Conservation (phyloP, 2,113 vertebrate species). For the Brachionichthys hirsutus region DNA sequence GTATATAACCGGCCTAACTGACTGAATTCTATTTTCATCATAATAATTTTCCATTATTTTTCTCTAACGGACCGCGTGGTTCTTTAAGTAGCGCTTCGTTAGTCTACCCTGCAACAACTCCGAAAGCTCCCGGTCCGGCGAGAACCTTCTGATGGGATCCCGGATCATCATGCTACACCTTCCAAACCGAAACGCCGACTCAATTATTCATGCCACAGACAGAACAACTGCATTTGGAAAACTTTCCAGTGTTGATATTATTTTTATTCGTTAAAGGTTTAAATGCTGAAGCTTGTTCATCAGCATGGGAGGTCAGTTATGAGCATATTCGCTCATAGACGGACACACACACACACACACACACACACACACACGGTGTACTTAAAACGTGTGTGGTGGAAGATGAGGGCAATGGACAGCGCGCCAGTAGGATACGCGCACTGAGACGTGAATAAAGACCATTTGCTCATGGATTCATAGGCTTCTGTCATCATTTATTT, state of each 20-base stretch:
- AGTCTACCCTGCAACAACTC: constrained; percentile 42
- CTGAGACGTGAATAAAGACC: constrained; percentile 75
- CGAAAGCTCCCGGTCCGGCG: constrained; percentile 42
- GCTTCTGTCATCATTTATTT: constrained; percentile 74
- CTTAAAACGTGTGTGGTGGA: constrained; percentile 50
- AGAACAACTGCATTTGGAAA: constrained; percentile 49
- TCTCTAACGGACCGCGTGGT: constrained; percentile 40
- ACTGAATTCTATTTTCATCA: constrained; percentile 44
- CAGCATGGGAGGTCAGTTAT: constrained; percentile 24
- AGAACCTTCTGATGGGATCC: constrained; percentile 32
- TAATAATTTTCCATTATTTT: constrained; percentile 44
- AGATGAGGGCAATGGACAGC: constrained; percentile 54
- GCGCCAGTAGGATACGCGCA: constrained; percentile 53
- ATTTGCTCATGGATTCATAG: constrained; percentile 76
- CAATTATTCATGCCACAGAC: constrained; percentile 62
- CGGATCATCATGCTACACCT: constrained; percentile 38
- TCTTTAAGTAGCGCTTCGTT: constrained; percentile 52
- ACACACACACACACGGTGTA: constrained; percentile 54
- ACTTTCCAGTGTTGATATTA: constrained; percentile 58
- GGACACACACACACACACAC: constrained; percentile 27
- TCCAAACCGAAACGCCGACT: constrained; percentile 41
- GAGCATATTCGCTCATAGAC: constrained; percentile 30
- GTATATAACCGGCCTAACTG: background rate
- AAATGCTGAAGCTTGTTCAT: constrained; percentile 33
- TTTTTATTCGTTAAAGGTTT: constrained; percentile 56